Conservation (phyloP, 2,888 invertebrate genomes). For the Sphaeridia pumilis region DNA sequence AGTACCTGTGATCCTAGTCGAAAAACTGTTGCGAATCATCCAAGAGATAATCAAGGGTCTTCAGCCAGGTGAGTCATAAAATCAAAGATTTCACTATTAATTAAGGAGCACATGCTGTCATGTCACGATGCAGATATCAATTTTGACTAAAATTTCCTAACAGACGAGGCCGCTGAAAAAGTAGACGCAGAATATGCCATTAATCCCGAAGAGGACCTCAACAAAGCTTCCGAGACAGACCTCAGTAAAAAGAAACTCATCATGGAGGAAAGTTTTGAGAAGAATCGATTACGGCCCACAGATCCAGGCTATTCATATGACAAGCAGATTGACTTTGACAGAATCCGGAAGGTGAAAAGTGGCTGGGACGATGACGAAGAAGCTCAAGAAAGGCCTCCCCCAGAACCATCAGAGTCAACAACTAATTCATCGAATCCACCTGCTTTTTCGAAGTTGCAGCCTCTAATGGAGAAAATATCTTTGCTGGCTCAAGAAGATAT, state of each 20-base stretch:
- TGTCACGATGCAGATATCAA: not conserved
- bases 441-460: not conserved
- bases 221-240: slow-evolving; percentile 41
- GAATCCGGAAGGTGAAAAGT: slow-evolving; percentile 36
- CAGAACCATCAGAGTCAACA: not conserved
- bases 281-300: slow-evolving; percentile 40
- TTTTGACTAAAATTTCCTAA: not conserved
- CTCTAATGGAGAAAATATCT: not conserved
- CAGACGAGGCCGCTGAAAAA: slow-evolving; percentile 39
- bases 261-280: slow-evolving; percentile 43
- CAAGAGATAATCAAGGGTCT: slow-evolving; percentile 41
- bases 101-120: too few species aligned
- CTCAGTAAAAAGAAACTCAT: slow-evolving; percentile 42
- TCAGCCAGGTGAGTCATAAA: slow-evolving; percentile 3
- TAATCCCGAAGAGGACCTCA: slow-evolving; percentile 44
- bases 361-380: slow-evolving; percentile 41
- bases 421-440: not conserved
- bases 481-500: not conserved
- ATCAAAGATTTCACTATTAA: not conserved
- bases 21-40: slow-evolving; percentile 42
- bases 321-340: slow-evolving; percentile 41
- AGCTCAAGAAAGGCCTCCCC: slow-evolving; percentile 6
- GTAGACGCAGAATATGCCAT: slow-evolving; percentile 39
- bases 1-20: slow-evolving; percentile 40
- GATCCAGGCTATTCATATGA: slow-evolving; percentile 44